Evolutionary conservation across 2,888 invertebrate species (phyloP).

Genomic region (Zele albiditarsus): DNA sequence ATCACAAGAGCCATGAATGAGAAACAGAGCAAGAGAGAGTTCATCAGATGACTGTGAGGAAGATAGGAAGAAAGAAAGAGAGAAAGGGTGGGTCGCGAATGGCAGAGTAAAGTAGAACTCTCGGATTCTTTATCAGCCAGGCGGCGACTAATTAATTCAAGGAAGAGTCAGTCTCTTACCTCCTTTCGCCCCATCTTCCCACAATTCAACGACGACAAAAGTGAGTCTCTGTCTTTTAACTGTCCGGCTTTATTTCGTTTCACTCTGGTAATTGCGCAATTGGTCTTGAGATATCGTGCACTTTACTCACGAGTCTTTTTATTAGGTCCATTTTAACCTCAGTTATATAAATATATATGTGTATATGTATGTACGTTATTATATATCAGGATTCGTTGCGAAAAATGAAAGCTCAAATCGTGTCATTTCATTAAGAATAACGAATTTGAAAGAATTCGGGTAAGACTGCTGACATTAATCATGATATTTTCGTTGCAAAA

Average conservation of each 20-base stretch:
- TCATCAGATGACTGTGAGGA: neutral
- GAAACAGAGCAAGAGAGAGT: slow-evolving; percentile 1
- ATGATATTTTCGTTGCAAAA: neutral
- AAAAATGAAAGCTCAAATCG: neutral
- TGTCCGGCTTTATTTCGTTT: slow-evolving; percentile 40
- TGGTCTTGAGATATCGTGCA: slow-evolving; percentile 32
- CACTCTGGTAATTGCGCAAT: slow-evolving; percentile 25
- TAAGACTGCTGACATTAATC: neutral
- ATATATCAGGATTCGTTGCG: slow-evolving; percentile 13
- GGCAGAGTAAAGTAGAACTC: slow-evolving; percentile 34
- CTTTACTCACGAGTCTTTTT: slow-evolving; percentile 19
- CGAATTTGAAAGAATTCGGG: neutral
- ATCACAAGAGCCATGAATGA: slow-evolving; percentile 23
- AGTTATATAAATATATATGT: slow-evolving; percentile 14
- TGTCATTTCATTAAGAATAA: neutral
- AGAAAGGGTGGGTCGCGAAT: slow-evolving; percentile 10
- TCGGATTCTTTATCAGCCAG: slow-evolving; percentile 36
- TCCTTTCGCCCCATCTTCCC: neutral
- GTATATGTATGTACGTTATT: slow-evolving; percentile 5
- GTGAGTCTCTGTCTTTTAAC: slow-evolving; percentile 27
- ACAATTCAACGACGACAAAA: slow-evolving; percentile 26
- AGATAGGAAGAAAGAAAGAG: neutral
- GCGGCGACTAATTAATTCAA: slow-evolving; percentile 40
- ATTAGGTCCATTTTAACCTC: slow-evolving; percentile 27
- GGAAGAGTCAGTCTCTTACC: slow-evolving; percentile 16